Evolutionary conservation across 2,113 vertebrate genomes (phyloP), one percentile per base, ranked within the genome.

Genomic region (Probosciger aterrimus): DNA sequence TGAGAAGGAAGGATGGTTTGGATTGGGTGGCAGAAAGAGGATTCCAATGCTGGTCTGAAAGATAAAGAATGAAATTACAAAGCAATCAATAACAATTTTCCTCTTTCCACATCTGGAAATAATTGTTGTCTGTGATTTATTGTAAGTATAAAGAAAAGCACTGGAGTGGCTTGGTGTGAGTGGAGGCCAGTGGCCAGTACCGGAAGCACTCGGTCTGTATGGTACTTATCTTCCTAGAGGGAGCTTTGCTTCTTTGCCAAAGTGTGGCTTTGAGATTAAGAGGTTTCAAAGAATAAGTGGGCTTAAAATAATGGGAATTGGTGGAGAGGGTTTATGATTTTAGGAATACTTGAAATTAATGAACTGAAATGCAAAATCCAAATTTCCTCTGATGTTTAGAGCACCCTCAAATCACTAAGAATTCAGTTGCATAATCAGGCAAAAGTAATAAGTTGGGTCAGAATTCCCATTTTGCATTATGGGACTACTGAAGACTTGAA

Each of bases 161-260:
- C 2, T 55, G 14, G 23, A 44, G 11, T 52, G 9, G 2, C 4
- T 74, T 46, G 14, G 7, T 37, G 37, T 85, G 63, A 37, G 7
- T 10, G 5, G 30, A 55, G 31, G 12, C 20, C 33, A 59, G 41
- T 8, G 25, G 7, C 41, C 69, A 63, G 22, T 25, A 10, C 39
- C 44, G 67, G 14, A 35, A 86, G 17, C 2, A 0, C 14, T 47
- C 18, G 3, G 7, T 79, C 30, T 85, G 0, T 30, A 5, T 4
- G 4, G 20, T 43, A 43, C 28, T 62, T 55, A 5, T 55, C 27
- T 80, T 86, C 11, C 18, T 37, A 20, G 0, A 41, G 7, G 9
- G 12, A 53, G 7, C 1, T 69, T 43, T 93, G 4, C 27, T 71
- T 67, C 39, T 86, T 24, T 94, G 24, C 1, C 39, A n/a, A 28